Evolutionary conservation across 2,113 vertebrate species (phyloP).

Genomic region (Mus spicilegus): DNA sequence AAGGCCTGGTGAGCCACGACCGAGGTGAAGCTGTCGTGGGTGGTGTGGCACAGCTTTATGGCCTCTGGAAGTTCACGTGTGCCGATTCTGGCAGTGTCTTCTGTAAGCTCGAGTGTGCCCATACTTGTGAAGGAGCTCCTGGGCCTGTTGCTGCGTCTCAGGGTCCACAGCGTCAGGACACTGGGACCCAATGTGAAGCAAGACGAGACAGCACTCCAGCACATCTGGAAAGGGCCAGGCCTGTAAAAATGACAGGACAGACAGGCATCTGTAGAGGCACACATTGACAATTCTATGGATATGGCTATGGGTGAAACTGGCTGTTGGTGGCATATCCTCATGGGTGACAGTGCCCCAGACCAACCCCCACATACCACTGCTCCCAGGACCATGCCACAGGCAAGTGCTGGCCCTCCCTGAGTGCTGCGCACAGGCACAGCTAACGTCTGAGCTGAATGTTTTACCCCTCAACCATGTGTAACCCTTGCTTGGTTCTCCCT

Average conservation of each 20-base stretch:
- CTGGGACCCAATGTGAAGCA: constrained; percentile 87
- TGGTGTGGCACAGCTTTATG: constrained; percentile 33
- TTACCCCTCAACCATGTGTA: neutral
- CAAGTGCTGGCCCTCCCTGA: no score
- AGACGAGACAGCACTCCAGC: constrained; percentile 93
- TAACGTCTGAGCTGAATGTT: neutral
- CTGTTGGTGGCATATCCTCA: neutral
- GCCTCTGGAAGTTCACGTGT: constrained; percentile 60
- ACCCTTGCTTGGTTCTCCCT: neutral
- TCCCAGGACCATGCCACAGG: neutral
- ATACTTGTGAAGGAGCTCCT: constrained; percentile 87
- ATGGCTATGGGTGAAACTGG: neutral
- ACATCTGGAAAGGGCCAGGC: constrained; percentile 92
- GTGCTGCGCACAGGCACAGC: neutral
- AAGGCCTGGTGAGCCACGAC: neutral
- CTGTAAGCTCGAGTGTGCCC: constrained; percentile 64
- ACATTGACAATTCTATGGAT: neutral
- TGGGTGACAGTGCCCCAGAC: neutral
- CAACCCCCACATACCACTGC: neutral
- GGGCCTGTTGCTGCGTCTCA: constrained; percentile 83
- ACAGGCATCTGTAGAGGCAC: neutral
- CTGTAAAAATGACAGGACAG: constrained; percentile 82
- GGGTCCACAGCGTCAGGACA: constrained; percentile 72
- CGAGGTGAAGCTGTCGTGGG: neutral
- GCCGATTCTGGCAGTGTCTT: constrained; percentile 81